Base-by-base conservation (phyloP, 35 echinoderm and acorn worm species). In the Patiria miniata region DNA sequence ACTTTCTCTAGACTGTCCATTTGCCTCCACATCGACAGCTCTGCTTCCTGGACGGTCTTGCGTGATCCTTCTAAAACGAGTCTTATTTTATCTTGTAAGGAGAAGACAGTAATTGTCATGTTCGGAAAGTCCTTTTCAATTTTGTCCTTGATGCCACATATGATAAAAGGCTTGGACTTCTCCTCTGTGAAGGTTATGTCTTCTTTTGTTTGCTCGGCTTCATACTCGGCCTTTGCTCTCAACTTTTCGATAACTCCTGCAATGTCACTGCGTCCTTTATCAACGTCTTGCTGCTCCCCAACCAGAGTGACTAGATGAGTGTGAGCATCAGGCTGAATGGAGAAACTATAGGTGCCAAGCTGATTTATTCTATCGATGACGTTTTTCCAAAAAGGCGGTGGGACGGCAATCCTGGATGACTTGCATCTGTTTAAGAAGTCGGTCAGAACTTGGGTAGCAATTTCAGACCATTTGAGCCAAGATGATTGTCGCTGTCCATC, bases 41-140 rank as follows among this genome's bases (percentile, higher is more conserved):
- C 19, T 1, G 36, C 39, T 39, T 38, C 54, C 17, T 77, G 17
- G 30, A 88, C 30, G 14, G 52, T 77, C 42, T 37, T 37, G 16
- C 77, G 77, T 36, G 60, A 10, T 60, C 86, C 86, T 36, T 88
- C 51, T 6, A 47, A 47, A 6, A 47, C 12, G 28, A 88, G 78
- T 30, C 29, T 37, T 15, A 59, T 40, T 16, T 18, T 30, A 23
- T 54, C 57, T 37, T 58, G 0, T 36, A 16, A 51, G 59, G 82
- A 8, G 26, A 30, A 7, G 1, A 73, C 26, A 9, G 53, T 60
- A 1, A 84, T 84, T 0, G 57, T 53, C 30, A 84, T 10, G 2
- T 34, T 53, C 1, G 52, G 82, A 61, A 60, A 61, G 29, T 5
- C 17, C 36, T 58, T 14, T 17, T 37, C 30, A 17, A 84, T 33